These are phyloP conservation scores for Ips nitidus DNA, from an alignment of 1,140 invertebrate genomes.

Conservation along the genomic window DNA sequence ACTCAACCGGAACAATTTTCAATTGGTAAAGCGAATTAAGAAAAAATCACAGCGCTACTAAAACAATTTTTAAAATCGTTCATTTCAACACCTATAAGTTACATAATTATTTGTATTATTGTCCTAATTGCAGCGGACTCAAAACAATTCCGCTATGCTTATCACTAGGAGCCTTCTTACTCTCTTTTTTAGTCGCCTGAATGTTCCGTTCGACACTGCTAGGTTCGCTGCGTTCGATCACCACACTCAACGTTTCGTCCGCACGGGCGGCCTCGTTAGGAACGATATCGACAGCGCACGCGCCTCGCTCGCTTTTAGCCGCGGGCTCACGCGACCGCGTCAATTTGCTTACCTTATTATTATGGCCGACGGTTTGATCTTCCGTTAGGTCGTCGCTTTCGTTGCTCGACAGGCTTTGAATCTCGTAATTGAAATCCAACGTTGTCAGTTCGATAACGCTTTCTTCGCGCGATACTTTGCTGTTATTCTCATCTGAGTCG, in stretches of 20 bases:
- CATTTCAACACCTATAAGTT: constrained; percentile 18
- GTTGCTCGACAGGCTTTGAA: constrained; percentile 52
- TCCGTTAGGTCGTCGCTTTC: constrained; percentile 44
- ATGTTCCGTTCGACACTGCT: constrained; percentile 13
- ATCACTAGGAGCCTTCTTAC: constrained; percentile 35
- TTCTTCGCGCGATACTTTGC: constrained; percentile 43
- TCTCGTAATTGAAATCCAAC: constrained; percentile 51
- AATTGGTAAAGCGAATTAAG: background rate
- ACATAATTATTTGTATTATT: constrained; percentile 43
- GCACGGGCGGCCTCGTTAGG: constrained; percentile 1
- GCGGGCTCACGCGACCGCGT: constrained; percentile 48
- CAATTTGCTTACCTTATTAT: constrained; percentile 37
- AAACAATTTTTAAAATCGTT: background rate
- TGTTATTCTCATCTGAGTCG: constrained; percentile 43
- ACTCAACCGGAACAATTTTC: background rate
- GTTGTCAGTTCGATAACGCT: constrained; percentile 52
- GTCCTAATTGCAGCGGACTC: constrained; percentile 54
- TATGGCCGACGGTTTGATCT: constrained; percentile 32
- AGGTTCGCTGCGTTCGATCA: constrained; percentile 41
- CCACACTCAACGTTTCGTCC: constrained; percentile 45
- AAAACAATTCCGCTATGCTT: constrained; percentile 54
- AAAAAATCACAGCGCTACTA: background rate
- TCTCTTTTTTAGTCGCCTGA: constrained; percentile 22
- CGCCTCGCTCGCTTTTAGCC: constrained; percentile 16
- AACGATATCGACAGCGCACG: background rate